A percentile compares a stretch with the other conserved stretches of the same genome.
Evolutionary conservation across 2,113 vertebrate genomes (phyloP).

Genomic region (Muntiacus reevesi): DNA sequence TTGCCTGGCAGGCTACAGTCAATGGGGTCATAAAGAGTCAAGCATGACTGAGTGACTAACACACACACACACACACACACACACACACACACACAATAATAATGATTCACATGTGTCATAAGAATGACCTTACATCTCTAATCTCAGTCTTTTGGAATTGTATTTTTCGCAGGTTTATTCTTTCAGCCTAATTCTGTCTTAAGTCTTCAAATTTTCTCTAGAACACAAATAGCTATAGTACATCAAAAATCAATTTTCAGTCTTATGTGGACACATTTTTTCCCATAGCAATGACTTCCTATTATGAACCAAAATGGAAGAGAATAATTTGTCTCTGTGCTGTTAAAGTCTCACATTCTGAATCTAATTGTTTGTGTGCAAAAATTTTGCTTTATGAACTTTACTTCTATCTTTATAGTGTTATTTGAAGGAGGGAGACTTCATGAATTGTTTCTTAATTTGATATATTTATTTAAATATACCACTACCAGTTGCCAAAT

Average conservation of each 20-base stretch:
- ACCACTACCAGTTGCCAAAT: conserved; percentile 64
- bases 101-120: not conserved
- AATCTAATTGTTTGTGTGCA: conserved; percentile 36
- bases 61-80: too few species aligned
- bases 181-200: conserved; percentile 28
- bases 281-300: conserved; percentile 39
- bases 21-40: not conserved
- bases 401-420: conserved; percentile 51
- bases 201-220: conserved; percentile 40
- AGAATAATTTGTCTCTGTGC: conserved; percentile 52
- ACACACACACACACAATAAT: not conserved
- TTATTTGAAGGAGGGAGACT: not conserved
- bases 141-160: not conserved
- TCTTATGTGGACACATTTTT: conserved; percentile 52
- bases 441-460: conserved; percentile 50
- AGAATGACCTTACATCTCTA: not conserved
- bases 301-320: conserved; percentile 54
- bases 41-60: not conserved
- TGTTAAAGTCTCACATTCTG: conserved; percentile 48
- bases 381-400: conserved; percentile 24
- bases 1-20: not conserved
- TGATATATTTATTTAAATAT: conserved; percentile 64
- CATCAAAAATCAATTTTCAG: conserved; percentile 62
- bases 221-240: conserved; percentile 38
- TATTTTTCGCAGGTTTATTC: not conserved